Base-by-base conservation (phyloP, 2,888 invertebrate species). In the Scelioninae gen. 1 region DNA sequence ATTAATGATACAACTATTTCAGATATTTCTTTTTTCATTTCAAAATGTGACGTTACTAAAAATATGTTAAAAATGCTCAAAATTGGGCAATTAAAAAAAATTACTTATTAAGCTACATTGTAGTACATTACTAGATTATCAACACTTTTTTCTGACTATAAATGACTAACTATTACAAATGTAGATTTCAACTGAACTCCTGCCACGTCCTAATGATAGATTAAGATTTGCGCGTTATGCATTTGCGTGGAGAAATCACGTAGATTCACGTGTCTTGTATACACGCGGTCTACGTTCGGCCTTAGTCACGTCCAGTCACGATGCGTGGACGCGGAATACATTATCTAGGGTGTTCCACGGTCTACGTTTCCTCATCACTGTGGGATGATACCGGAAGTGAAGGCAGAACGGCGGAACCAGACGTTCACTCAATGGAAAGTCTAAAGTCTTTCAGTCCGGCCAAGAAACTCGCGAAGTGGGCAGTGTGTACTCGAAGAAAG, bases 401-500 rank as follows among this genome's bases (percentile, higher is more conserved):
- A 78, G 72, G 87, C 91, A 91, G 89, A 89, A 89, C 88, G 87
- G 91, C 91, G 92, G 91, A 92, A 92, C 92, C 90, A 90, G 89
- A 90, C 91, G 90, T 89, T 91, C 91, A 90, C 90, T 91, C 91
- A 91, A 91, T 91, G 91, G 91, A 91, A 91, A 91, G 91, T 91
- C 90, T 87, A 88, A 29, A 88, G 88, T 89, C 88, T 88, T 89
- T 88, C 89, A 88, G 90, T 90, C 80, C 85, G 85, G 85, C 88
- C 80, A 87, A 88, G 88, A 87, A 87, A 86, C 86, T 85, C 84
- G 83, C 83, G 81, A 82, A 77, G 82, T 82, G 82, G 85, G 71
- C 86, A 84, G 86, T 83, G 65, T 81, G 43, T 66, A 71, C 72
- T 81, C 63, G 74, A 79, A 82, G 82, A 84, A 84, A 84, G 84